Base-by-base conservation (phyloP, 2,888 invertebrate genomes). In the Amphimallon solstitiale region DNA sequence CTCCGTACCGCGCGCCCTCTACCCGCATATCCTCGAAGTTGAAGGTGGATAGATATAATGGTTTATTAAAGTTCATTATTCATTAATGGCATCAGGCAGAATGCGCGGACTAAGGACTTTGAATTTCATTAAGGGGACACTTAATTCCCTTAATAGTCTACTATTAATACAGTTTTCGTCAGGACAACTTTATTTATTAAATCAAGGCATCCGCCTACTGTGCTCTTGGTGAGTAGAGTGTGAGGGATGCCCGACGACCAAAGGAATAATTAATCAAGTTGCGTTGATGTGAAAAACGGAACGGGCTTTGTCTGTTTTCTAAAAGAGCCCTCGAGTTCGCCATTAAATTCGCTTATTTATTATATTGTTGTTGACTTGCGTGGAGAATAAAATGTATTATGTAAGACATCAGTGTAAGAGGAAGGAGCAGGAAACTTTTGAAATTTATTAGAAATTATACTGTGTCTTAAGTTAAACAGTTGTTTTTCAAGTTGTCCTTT, bases 111-210 rank as follows among this genome's bases (percentile, higher is more conserved):
- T 54, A 38, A 54, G 21, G 54, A 21, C 54, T 19, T 54, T 14
- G 54, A 40, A 54, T 54, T 54, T 54, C 54, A 54, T 54, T 54
- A 54, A 54, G 54, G 54, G 54, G 54, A 54, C 54, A 54, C 54
- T 54, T 54, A 54, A 54, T 54, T 54, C 54, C 54, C 38, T 40
- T 54, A 54, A 54, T 54, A 54, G 54, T 54, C 38, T 6, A 14
- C 54, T 21, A 38, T 54, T 54, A 54, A 54, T 54, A 40, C 54
- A 54, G 54, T 23, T 54, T 54, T 54, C 54, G 54, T 12, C 54
- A 14, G 54, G 9, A 54, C 54, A 21, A 54, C 40, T 54, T 54
- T 54, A 54, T 54, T 54, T 54, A 54, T 54, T 54, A 54, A 54
- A 54, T 54, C 54, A 23, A 14, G 23, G 21, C 38, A 6, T 21